Evolutionary conservation across 2,888 invertebrate genomes (phyloP), one percentile per base, ranked within the genome.

Genomic region (Agrochola lychnidis): DNA sequence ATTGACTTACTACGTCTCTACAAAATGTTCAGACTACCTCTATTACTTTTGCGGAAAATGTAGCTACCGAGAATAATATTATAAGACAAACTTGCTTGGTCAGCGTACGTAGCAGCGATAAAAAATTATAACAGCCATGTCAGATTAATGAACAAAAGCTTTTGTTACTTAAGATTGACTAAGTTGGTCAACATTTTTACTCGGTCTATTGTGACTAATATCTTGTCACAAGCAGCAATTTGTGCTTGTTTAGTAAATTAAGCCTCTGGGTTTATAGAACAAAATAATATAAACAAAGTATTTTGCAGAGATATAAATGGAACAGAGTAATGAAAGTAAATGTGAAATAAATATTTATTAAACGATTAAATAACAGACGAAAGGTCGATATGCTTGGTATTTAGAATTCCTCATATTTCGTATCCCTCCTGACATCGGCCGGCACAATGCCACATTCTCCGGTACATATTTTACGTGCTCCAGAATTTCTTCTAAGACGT

Each of bases 391-490:
- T 82, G 73, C 71, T 68, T 59, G 84, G 80, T 79, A 86, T 86
- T 86, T 73, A 67, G 76, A 79, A 76, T 76, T 72, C 70, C 74
- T 69, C 71, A 81, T 79, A 67, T 80, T 81, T 78, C 81, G 59
- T 74, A 78, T 79, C 79, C 57, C 78, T 69, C 70, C 81, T 73
- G 70, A 86, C 76, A 64, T 64, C 72, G 67, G 75, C 61, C 76
- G 53, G 70, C 74, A 82, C 77, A 87, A 81, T 85, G 53, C 79
- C 76, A 77, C 89, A 81, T 87, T 88, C 87, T 79, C 78, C 66
- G 66, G 70, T 79, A 87, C 79, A 87, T 89, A 87, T 83, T 89
- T 89, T 76, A 87, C 83, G 80, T 76, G 81, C 78, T 74, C 69
- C 81, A 81, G 77, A 80, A 81, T 87, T 80, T 83, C 78, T 80